phyloP scores from a whole-genome alignment of 2,888 invertebrate genomes.

The Stenchaetothrips biformis region DNA sequence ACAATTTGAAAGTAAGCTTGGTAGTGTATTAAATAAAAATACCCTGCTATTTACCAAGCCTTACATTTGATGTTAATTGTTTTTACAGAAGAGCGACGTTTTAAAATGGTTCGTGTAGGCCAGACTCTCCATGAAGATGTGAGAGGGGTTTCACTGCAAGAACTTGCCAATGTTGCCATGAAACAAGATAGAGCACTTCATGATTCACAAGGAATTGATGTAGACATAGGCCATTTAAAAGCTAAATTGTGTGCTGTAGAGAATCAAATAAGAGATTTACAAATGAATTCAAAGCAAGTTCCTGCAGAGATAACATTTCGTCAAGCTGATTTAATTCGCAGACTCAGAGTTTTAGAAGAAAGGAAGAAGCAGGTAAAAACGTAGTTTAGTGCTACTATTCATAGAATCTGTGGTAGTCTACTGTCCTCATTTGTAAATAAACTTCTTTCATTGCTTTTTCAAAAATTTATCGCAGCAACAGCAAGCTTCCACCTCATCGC shows the following conservation, averaged over 20 bases:
- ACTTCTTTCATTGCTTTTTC: background rate
- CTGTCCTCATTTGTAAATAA: background rate
- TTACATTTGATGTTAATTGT: background rate
- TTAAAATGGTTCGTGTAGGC: conserved; percentile 65
- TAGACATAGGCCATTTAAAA: background rate
- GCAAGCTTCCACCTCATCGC: conserved; percentile 28
- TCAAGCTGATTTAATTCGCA: background rate
- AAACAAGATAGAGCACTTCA: background rate
- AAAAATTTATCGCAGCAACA: conserved; percentile 33
- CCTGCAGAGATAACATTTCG: background rate
- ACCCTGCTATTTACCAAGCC: conserved; percentile 27
- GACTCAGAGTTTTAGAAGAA: background rate
- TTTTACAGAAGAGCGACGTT: conserved; percentile 46
- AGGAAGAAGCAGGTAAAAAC: conserved; percentile 38
- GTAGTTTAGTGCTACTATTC: conserved; percentile 15
- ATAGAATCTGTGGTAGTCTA: conserved; percentile 10
- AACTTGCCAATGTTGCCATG: conserved; percentile 47
- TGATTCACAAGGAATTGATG: background rate
- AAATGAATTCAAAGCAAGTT: background rate
- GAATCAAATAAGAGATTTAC: background rate
- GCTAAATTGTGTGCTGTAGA: background rate
- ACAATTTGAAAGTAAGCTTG: conserved; percentile 35
- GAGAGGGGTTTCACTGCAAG: conserved; percentile 53
- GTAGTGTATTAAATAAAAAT: conserved; percentile 16
- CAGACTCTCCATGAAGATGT: conserved; percentile 53